Conservation (phyloP, 2,113 vertebrate genomes). For the Gymnobelideus leadbeateri region DNA sequence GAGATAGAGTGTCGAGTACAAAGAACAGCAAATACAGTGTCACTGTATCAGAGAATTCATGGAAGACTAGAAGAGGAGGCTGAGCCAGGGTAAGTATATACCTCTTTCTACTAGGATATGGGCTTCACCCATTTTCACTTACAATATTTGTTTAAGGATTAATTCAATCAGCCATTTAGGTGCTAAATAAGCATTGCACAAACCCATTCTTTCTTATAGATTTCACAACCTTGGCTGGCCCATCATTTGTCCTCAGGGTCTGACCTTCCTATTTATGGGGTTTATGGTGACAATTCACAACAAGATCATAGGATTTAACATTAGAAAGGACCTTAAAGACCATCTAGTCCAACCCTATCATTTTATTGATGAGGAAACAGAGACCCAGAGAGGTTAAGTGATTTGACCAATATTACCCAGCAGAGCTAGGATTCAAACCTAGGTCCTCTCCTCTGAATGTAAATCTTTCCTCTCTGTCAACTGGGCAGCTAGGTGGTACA, state of each 20-base stretch:
- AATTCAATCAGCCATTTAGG: background rate
- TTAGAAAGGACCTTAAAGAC: background rate
- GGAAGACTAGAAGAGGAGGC: background rate
- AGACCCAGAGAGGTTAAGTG: background rate
- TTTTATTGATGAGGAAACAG: background rate
- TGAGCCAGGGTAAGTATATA: constrained; percentile 21
- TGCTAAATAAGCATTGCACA: constrained; percentile 35
- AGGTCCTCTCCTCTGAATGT: background rate
- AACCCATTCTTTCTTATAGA: constrained; percentile 29
- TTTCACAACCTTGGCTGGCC: background rate
- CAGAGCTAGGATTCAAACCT: background rate
- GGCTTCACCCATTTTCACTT: constrained; percentile 34
- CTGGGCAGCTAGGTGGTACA: background rate
- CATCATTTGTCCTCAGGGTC: background rate
- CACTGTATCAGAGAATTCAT: background rate
- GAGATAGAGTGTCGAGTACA: background rate
- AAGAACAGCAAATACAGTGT: background rate
- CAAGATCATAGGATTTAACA: background rate
- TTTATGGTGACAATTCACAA: background rate
- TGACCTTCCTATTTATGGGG: constrained; percentile 36
- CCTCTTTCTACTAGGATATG: constrained; percentile 42
- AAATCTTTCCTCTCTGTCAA: background rate
- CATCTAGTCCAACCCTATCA: background rate
- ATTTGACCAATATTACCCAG: background rate
- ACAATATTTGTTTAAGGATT: background rate